These are phyloP conservation scores for Acrobasis suavella DNA, from an alignment of 2,888 invertebrate species.

Conservation along the genomic window DNA sequence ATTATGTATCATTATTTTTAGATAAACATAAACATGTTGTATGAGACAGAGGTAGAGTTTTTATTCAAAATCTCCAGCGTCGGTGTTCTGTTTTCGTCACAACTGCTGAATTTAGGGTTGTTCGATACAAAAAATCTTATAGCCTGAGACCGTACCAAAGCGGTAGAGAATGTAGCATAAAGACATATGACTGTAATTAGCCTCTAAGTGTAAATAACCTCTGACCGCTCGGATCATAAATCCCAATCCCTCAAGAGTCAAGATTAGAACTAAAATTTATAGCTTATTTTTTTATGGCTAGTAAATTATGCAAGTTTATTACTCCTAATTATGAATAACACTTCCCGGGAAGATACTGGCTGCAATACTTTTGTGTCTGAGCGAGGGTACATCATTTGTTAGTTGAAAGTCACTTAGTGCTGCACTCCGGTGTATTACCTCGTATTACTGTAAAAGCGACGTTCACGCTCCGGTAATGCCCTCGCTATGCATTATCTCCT, in stretches of 20 bases:
- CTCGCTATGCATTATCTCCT: conserved; percentile 29
- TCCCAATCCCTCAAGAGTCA: neutral
- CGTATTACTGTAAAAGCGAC: conserved; percentile 21
- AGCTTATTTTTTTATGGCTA: neutral
- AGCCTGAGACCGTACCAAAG: too few species aligned
- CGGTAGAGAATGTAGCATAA: too few species aligned
- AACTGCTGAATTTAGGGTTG: too few species aligned
- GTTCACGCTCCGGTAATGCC: conserved; percentile 27
- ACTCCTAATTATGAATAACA: neutral
- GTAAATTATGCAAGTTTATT: neutral
- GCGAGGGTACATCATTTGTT: conserved; percentile 12
- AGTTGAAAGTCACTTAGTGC: conserved; percentile 5
- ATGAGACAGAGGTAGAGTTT: too few species aligned
- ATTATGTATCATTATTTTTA: neutral
- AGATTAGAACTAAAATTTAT: neutral
- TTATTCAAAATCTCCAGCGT: too few species aligned
- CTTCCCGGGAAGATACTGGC: neutral
- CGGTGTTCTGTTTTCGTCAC: too few species aligned
- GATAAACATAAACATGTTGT: too few species aligned
- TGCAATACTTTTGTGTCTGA: neutral
- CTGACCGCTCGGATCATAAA: neutral
- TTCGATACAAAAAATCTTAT: too few species aligned
- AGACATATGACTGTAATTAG: too few species aligned
- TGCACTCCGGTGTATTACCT: conserved; percentile 9
- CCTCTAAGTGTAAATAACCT: neutral